These are phyloP conservation scores for Cisticola juncidis DNA, from an alignment of 2,113 vertebrate genomes.

Conservation along the genomic window DNA sequence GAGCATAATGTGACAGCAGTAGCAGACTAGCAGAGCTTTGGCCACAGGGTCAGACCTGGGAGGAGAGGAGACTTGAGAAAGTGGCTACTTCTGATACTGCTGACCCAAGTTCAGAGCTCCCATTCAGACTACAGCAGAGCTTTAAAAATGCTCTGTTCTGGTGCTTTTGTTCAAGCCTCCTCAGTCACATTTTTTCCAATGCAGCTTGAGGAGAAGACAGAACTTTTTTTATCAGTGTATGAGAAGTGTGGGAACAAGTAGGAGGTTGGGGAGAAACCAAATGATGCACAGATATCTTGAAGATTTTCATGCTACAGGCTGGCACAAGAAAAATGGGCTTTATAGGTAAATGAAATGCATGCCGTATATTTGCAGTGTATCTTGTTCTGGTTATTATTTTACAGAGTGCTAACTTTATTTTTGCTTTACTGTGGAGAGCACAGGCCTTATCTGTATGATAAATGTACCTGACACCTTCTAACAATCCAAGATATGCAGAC, in stretches of 20 bases:
- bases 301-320: not conserved
- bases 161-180: not conserved
- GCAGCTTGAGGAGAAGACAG: not conserved
- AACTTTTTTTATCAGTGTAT: not conserved
- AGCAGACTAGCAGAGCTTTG: not conserved
- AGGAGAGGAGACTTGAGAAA: not conserved
- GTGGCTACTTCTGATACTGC: not conserved
- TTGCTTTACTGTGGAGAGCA: not conserved
- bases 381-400: not conserved
- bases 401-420: not conserved
- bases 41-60: accelerated
- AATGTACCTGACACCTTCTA: not conserved
- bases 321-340: not conserved
- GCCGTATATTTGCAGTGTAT: accelerated
- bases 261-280: not conserved
- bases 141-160: not conserved
- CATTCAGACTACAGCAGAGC: not conserved
- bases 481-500: not conserved
- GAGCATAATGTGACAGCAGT: not conserved
- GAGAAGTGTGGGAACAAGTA: not conserved
- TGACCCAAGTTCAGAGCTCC: not conserved
- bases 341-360: not conserved
- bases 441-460: not conserved
- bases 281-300: not conserved
- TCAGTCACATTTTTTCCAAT: not conserved